phyloP scores from a whole-genome alignment of 2,888 invertebrate species.

The Drosophila ustulata region DNA sequence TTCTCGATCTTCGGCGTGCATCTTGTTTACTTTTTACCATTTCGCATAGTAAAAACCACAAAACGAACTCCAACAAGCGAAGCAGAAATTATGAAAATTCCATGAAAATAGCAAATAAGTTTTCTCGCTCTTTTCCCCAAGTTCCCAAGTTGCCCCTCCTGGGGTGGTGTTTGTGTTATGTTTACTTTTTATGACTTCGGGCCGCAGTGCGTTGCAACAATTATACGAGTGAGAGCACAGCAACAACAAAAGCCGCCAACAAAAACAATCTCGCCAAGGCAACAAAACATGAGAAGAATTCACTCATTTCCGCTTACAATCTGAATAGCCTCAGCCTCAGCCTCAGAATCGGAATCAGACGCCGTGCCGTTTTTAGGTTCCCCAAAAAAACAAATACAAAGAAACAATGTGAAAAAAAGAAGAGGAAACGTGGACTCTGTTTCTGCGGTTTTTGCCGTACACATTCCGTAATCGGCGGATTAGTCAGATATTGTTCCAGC shows the following conservation, averaged over 20 bases:
- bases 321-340: slow-evolving; percentile 38
- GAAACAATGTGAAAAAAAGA: background rate
- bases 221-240: slow-evolving; percentile 68
- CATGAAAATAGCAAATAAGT: slow-evolving; percentile 80
- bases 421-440: background rate
- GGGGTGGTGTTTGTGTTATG: slow-evolving; percentile 49
- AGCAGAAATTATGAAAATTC: slow-evolving; percentile 81
- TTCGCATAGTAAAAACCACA: slow-evolving; percentile 63
- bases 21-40: slow-evolving; percentile 74
- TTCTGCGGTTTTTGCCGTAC: slow-evolving; percentile 59
- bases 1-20: slow-evolving; percentile 44
- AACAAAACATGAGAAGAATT: slow-evolving; percentile 68
- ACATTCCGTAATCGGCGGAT: slow-evolving; percentile 70
- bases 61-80: slow-evolving; percentile 55
- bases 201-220: slow-evolving; percentile 80
- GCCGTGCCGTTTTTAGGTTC: slow-evolving; percentile 36
- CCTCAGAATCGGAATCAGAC: slow-evolving; percentile 6
- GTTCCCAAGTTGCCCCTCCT: background rate
- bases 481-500: slow-evolving; percentile 54
- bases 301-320: slow-evolving; percentile 76
- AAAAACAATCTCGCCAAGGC: slow-evolving; percentile 51
- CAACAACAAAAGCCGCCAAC: slow-evolving; percentile 24
- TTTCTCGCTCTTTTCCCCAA: slow-evolving; percentile 57
- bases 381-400: slow-evolving; percentile 18
- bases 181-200: slow-evolving; percentile 77